Conservation (phyloP, 2,113 vertebrate genomes). For the Zosterops borbonicus region DNA sequence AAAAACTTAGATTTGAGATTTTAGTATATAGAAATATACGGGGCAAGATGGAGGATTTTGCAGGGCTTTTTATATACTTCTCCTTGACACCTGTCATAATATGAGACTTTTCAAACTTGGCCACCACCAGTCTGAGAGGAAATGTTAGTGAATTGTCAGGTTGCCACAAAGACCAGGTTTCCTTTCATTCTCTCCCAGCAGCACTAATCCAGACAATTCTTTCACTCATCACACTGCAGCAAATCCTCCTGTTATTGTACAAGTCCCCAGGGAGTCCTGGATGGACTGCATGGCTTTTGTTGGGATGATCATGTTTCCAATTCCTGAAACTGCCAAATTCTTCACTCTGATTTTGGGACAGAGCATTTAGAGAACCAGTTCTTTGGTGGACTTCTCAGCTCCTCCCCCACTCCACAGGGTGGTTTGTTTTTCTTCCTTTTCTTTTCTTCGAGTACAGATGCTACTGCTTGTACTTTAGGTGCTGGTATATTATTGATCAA, state of each 20-base stretch:
- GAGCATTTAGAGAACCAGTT: not conserved
- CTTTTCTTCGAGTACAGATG: not conserved
- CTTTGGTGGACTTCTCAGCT: not conserved
- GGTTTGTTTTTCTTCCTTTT: not conserved
- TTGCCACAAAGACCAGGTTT: not conserved
- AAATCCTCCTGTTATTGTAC: not conserved
- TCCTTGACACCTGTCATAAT: constrained; percentile 24
- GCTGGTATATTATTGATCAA: constrained; percentile 56
- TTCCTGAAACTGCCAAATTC: not conserved
- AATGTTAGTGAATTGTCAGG: not conserved
- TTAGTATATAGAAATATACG: too few relatives aligned
- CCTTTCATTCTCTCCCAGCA: not conserved
- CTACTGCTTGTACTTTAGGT: constrained; percentile 9
- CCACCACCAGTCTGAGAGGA: not conserved
- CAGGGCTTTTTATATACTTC: not conserved
- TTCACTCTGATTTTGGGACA: not conserved
- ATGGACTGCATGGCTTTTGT: not conserved
- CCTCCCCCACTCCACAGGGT: not conserved
- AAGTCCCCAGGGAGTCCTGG: not conserved
- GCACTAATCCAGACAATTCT: not conserved
- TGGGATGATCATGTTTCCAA: not conserved
- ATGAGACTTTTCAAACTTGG: constrained; percentile 20
- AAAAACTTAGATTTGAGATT: too few relatives aligned
- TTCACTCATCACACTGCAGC: not conserved
- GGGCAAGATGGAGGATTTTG: not conserved